Conservation (phyloP, 2,797 vertebrate genomes). For the Knipowitschia caucasica region DNA sequence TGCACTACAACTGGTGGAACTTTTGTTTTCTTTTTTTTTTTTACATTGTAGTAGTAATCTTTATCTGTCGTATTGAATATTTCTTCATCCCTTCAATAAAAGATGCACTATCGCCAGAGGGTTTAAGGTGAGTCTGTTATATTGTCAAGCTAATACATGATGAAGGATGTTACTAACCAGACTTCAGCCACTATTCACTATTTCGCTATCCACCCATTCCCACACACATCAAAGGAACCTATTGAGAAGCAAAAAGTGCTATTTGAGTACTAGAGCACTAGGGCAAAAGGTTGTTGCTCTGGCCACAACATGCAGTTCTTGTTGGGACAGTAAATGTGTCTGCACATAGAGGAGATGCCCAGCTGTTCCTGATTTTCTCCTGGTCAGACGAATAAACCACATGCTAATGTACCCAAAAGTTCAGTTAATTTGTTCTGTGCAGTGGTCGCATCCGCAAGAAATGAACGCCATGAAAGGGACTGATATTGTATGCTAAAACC, state of each 20-base stretch:
- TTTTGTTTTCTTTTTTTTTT: constrained; percentile 13
- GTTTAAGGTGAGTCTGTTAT: constrained; percentile 13
- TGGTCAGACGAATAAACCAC: constrained; percentile 40
- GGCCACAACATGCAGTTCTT: constrained; percentile 15
- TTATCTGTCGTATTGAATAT: constrained; percentile 15
- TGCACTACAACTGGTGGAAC: constrained; percentile 5
- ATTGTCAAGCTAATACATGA: neutral
- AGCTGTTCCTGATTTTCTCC: constrained; percentile 59
- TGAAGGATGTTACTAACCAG: neutral
- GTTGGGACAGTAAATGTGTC: constrained; percentile 16
- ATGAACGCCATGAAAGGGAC: constrained; percentile 51
- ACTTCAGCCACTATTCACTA: constrained; percentile 1
- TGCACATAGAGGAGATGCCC: constrained; percentile 44
- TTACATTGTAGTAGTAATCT: too few relatives aligned
- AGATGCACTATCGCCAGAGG: constrained; percentile 7
- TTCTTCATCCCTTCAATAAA: constrained; percentile 15
- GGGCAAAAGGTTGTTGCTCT: constrained; percentile 21
- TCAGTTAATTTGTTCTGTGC: constrained; percentile 31
- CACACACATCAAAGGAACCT: constrained; percentile 10
- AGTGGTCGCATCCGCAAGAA: constrained; percentile 48
- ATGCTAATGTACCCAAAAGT: constrained; percentile 44
- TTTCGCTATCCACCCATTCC: constrained; percentile 22
- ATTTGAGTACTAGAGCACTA: constrained; percentile 10
- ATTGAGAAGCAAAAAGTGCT: constrained; percentile 1
- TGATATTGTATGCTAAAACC: constrained; percentile 22